phyloP scores from a whole-genome alignment of 2,888 invertebrate genomes.

The Metallyticus violacea region DNA sequence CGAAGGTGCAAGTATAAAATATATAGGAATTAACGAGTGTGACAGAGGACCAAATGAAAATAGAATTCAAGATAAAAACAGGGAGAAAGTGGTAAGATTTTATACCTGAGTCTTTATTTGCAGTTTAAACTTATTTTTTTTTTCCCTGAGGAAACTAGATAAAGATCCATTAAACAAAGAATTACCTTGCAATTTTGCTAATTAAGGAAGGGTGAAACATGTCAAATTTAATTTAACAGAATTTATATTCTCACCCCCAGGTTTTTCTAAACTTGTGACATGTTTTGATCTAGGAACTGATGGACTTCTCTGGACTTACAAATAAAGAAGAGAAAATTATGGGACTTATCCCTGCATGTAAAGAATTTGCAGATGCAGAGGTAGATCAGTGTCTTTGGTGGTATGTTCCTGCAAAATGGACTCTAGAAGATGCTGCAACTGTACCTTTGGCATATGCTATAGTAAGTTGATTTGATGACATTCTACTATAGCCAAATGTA shows the following conservation, averaged over 20 bases:
- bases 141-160: too few relatives aligned
- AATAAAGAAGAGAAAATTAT: slow-evolving; percentile 47
- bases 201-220: too few relatives aligned
- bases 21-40: not conserved
- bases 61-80: not conserved
- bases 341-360: slow-evolving; percentile 40
- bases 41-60: not conserved
- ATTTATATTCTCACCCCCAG: too few relatives aligned
- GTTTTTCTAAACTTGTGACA: too few relatives aligned
- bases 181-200: too few relatives aligned
- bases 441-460: slow-evolving; percentile 55
- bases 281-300: not conserved
- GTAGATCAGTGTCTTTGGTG: slow-evolving; percentile 48
- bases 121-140: too few relatives aligned
- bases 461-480: too few relatives aligned
- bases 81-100: not conserved
- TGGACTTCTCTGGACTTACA: slow-evolving; percentile 51
- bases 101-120: too few relatives aligned
- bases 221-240: too few relatives aligned
- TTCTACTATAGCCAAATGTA: too few relatives aligned
- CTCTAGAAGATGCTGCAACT: slow-evolving; percentile 52
- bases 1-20: not conserved
- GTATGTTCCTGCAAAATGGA: slow-evolving; percentile 55
- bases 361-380: not conserved
- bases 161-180: too few relatives aligned